Base-by-base conservation (phyloP, 2,888 invertebrate species). In the Drosophila aldrichi region DNA sequence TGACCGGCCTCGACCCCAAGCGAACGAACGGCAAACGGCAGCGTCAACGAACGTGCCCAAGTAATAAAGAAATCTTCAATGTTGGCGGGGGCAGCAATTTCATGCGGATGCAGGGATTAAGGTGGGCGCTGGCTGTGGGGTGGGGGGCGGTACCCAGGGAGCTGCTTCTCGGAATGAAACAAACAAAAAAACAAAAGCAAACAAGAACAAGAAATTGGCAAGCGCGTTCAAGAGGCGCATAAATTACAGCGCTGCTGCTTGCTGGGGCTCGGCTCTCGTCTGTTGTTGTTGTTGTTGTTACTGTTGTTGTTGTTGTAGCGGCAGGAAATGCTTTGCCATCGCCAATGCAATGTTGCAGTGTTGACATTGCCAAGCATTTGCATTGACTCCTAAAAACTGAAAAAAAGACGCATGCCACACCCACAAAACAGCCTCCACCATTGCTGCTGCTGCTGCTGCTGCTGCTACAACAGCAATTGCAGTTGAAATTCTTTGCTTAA, bases 1-100 rank as follows among this genome's bases (percentile, higher is more conserved):
- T 82, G 89, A 90, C 90, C 90, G 90, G 90, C 90, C 90, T 90
- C 90, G 90, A 90, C 90, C 90, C 84, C 87, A 77, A 72, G 66
- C 60, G 51, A 64, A 65, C 57, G 62, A 70, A 55, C 44, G 46
- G 10, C 32, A 32, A 58, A 40, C 41, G 40, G 46, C 65, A 58
- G 49, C 72, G 70, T 61, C 70, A 79, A 68, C 70, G 81, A 82
- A 82, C 81, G 83, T 80, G 83, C 86, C 83, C 81, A 89, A 88
- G 89, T 88, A 84, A 89, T 87, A 87, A 88, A 88, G 89, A 89
- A 89, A 87, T 84, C 88, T 77, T 74, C 82, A 77, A 71, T 77
- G 77, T 66, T 69, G 63, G 79, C 85, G 81, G 79, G 78, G 80
- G 80, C 77, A 75, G 77, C 66, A 74, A 51, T 70, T 46, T 68